A percentile compares a stretch with the other conserved stretches of the same genome.
These are phyloP conservation scores for Solenopsis invicta DNA, from an alignment of 1,140 invertebrate genomes.

Conservation along the genomic window DNA sequence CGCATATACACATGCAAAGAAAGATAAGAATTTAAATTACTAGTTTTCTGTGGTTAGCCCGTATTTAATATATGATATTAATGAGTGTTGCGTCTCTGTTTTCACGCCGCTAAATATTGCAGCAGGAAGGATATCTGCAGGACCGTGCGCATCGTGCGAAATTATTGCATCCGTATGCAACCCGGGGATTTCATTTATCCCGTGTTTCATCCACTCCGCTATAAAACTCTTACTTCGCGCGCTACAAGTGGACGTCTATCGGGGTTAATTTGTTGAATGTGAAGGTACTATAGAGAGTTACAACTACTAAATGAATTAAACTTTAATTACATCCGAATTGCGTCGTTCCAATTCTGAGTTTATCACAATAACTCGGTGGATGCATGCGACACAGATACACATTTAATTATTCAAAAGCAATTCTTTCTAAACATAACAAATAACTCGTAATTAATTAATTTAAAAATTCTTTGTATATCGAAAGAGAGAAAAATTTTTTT, in stretches of 20 bases:
- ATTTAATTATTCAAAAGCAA: conserved; percentile 1
- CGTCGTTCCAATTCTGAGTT: conserved; percentile 40
- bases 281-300: conserved; percentile 49
- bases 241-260: conserved; percentile 59
- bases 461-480: neutral
- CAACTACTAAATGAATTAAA: conserved; percentile 60
- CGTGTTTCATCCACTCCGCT: conserved; percentile 1
- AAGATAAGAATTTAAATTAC: conserved; percentile 57
- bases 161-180: conserved; percentile 52
- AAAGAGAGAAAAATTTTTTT: neutral
- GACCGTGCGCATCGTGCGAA: conserved; percentile 23
- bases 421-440: neutral
- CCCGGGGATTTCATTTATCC: conserved; percentile 51
- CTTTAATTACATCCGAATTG: conserved; percentile 56
- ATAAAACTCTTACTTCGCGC: conserved; percentile 37
- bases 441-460: neutral
- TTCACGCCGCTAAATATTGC: conserved; percentile 33
- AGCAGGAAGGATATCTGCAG: conserved; percentile 16
- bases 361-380: conserved; percentile 26
- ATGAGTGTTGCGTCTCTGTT: conserved; percentile 39
- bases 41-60: neutral
- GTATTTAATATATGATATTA: conserved; percentile 50
- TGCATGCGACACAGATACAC: neutral
- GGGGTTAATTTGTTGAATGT: conserved; percentile 58
- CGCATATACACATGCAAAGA: too few relatives aligned